Base-by-base conservation (phyloP, 2,888 invertebrate species). In the Pristionchus mayeri region DNA sequence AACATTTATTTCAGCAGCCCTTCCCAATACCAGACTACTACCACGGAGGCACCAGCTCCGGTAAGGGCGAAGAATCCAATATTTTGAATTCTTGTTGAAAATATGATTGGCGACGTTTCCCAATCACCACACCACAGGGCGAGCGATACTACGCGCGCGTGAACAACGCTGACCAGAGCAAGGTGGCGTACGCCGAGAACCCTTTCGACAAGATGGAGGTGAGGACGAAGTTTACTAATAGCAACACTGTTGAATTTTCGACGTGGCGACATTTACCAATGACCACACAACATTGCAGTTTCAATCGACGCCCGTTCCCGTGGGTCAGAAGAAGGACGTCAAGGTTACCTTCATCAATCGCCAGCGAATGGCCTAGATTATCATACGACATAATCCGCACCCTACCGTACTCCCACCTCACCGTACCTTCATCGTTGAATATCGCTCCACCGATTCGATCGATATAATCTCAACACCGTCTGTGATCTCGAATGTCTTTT, bases 301-400 rank as follows among this genome's bases (percentile, higher is more conserved):
- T 37, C 57, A 57, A 37, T 52, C 80, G 24, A 80, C 80, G 24
- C 80, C 80, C 7, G 37, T 57, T 21, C 80, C 80, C 37, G 80
- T 24, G 24, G 80, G 57, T n/a, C 34, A 80, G 80, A 80, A 57
- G 57, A 80, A 80, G 80, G 80, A 80, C 80, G 34, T 80, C 40
- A 80, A 80, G 57, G 40, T 80, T n/a, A 80, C 80, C 2, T 80
- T 80, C 80, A 80, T 80, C 80, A 80, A 80, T 30, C 76, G 76
- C 13, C 76, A 78, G 2, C 76, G 76, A 3, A 9, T 34, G n/a
- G 76, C 50, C 50, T 78, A 78, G 76, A 78, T 78, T 48, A 78
- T 78, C 50, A 34, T 50, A 50, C 48, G 50, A 50, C 50, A 44
- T n/a, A n/a, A n/a, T n/a, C n/a, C n/a, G n/a, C n/a, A 71, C 11